These are phyloP conservation scores for Numenius phaeopus DNA, from an alignment of 2,797 vertebrate genomes.

Conservation along the genomic window DNA sequence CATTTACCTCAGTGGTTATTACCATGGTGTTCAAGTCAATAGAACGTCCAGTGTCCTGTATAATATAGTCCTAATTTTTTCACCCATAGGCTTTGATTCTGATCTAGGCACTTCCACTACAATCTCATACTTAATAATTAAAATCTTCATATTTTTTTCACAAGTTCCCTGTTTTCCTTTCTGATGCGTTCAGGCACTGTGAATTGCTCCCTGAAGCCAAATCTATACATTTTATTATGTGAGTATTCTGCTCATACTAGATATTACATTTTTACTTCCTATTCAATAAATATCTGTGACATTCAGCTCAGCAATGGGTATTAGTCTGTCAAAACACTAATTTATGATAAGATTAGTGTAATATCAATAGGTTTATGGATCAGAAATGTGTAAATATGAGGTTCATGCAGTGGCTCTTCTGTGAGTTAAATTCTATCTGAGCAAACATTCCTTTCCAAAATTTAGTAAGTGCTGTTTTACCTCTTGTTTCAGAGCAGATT, in stretches of 20 bases:
- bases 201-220: constrained; percentile 75
- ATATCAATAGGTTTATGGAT: constrained; percentile 69
- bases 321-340: constrained; percentile 71
- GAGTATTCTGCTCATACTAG: constrained; percentile 72
- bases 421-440: constrained; percentile 39
- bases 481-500: neutral
- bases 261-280: constrained; percentile 70
- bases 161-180: constrained; percentile 45
- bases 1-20: constrained; percentile 34
- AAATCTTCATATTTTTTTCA: constrained; percentile 34
- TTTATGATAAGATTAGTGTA: constrained; percentile 68
- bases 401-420: constrained; percentile 1
- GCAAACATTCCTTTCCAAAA: constrained; percentile 11
- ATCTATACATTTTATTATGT: constrained; percentile 77
- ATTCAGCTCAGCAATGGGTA: constrained; percentile 28
- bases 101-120: neutral
- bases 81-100: constrained; percentile 41
- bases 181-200: neutral
- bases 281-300: constrained; percentile 66
- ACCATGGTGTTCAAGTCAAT: constrained; percentile 48
- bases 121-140: constrained; percentile 27
- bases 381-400: constrained; percentile 67
- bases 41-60: constrained; percentile 18
- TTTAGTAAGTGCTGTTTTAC: neutral
- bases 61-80: constrained; percentile 22